Evolutionary conservation across 2,888 invertebrate genomes (phyloP), one percentile per base, ranked within the genome.

Genomic region (Euplexia lucipara): DNA sequence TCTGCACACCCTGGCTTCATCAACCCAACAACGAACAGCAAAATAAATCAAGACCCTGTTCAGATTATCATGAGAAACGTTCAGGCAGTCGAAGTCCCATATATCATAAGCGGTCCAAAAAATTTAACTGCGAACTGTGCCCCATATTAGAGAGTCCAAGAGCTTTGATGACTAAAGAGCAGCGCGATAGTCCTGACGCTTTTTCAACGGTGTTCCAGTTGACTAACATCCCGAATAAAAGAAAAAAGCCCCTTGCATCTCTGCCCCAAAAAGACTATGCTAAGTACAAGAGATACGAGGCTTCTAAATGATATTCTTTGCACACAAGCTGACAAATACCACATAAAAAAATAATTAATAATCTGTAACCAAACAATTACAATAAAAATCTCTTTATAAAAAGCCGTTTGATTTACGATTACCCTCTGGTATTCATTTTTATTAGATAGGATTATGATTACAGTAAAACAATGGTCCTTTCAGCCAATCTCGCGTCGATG

Each of bases 391-490:
- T 62, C 4, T 68, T 48, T 22, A 39, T 6, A 37, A 59, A 47
- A 7, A 49, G 26, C 59, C 45, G 70, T 86, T 85, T 86, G 26
- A 82, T 85, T 87, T 79, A 26, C 2, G 52, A 8, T 32, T 42
- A 51, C 56, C 47, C 61, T 57, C 22, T 63, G 22, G 32, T 35
- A 39, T 14, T 42, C 3, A n/a, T 45, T 59, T n/a, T 30, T 64
- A 44, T 44, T 41, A 56, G 71, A 64, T 80, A 82, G 83, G 83
- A 83, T 80, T 80, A 77, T 79, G 78, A 86, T 84, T 85, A 90
- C 81, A 89, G 83, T 84, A 71, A 75, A 61, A 32, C 66, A 84
- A 83, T 89, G 86, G 86, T 91, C 88, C 87, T 93, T 93, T 92
- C 92, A 92, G 92, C 89, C 64, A 88, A 83, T 80, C 72, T 77